Percentiles rank a stretch among this genome's conserved stretches.
Evolutionary conservation across 2,888 invertebrate species (phyloP).

Genomic region (Epicampocera succincta): DNA sequence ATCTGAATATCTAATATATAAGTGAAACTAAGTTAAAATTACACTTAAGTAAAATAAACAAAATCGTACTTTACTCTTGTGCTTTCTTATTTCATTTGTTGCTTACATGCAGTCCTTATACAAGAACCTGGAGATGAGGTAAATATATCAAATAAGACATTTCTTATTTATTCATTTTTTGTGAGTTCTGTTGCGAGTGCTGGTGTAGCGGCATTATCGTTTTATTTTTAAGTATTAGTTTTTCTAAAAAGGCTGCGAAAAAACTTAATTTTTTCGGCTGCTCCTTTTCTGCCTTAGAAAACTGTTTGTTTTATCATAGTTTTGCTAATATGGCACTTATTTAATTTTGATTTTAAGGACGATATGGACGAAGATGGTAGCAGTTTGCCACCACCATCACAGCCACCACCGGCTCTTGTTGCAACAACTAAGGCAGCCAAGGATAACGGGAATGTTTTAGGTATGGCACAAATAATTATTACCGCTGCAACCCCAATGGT

Average conservation of each 20-base stretch:
- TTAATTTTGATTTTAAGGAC: constrained; percentile 73
- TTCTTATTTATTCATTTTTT: neutral
- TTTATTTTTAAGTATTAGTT: too few species aligned
- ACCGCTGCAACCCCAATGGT: constrained; percentile 96
- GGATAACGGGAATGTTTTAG: constrained; percentile 84
- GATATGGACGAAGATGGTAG: constrained; percentile 78
- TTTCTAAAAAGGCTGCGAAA: too few species aligned
- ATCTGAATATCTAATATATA: too few species aligned
- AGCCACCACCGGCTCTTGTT: constrained; percentile 75
- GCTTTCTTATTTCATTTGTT: constrained; percentile 72
- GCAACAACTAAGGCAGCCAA: constrained; percentile 63
- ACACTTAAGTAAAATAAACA: too few species aligned
- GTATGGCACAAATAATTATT: constrained; percentile 94
- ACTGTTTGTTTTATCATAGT: neutral
- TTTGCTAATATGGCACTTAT: neutral
- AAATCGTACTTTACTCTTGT: too few species aligned
- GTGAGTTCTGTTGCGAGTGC: too few species aligned
- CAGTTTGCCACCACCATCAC: constrained; percentile 74
- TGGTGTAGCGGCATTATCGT: too few species aligned
- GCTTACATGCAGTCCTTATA: constrained; percentile 77
- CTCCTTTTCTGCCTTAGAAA: too few species aligned
- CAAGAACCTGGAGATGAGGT: constrained; percentile 80
- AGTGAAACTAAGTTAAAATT: too few species aligned
- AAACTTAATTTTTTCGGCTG: too few species aligned
- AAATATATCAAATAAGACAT: constrained; percentile 67